phyloP scores from a whole-genome alignment of 2,888 invertebrate species.

The Aleiodes testaceus region DNA sequence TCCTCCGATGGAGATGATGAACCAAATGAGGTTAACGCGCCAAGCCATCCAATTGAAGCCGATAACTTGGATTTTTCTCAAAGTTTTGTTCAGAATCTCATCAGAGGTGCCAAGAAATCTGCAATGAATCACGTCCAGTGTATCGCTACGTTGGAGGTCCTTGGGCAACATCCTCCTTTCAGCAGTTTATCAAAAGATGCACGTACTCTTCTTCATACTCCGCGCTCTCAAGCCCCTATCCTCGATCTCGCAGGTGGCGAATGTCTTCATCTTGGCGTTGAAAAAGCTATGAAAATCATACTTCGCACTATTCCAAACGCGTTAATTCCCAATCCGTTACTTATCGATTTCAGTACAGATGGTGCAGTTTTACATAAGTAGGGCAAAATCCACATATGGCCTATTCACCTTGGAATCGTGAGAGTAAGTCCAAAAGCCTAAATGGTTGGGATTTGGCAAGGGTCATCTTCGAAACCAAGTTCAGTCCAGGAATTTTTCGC shows the following conservation, averaged over 20 bases:
- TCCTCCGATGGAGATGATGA: no score
- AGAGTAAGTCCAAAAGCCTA: not conserved
- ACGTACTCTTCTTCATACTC: no score
- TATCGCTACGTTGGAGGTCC: slow-evolving; percentile 6
- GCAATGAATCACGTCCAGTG: slow-evolving; percentile 21
- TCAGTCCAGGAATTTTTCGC: not conserved
- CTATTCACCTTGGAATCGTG: slow-evolving; percentile 18
- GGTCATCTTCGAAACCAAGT: not conserved
- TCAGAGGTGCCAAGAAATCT: no score
- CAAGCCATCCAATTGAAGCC: no score
- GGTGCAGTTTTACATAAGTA: slow-evolving; percentile 12
- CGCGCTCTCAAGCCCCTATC: not conserved
- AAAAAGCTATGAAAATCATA: not conserved
- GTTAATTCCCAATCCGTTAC: slow-evolving; percentile 1
- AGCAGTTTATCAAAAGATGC: slow-evolving; percentile 19
- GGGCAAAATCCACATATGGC: slow-evolving; percentile 25
- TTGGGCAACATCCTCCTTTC: slow-evolving; percentile 3
- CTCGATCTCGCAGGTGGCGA: not conserved
- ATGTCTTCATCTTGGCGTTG: slow-evolving; percentile 33
- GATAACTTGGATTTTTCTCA: no score
- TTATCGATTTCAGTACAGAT: slow-evolving; percentile 22
- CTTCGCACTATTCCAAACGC: not conserved
- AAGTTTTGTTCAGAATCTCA: no score
- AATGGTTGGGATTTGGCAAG: slow-evolving; percentile 16
- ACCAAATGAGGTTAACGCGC: no score